Base-by-base conservation (phyloP, 1,140 invertebrate species). In the Bursaphelenchus mucronatus region DNA sequence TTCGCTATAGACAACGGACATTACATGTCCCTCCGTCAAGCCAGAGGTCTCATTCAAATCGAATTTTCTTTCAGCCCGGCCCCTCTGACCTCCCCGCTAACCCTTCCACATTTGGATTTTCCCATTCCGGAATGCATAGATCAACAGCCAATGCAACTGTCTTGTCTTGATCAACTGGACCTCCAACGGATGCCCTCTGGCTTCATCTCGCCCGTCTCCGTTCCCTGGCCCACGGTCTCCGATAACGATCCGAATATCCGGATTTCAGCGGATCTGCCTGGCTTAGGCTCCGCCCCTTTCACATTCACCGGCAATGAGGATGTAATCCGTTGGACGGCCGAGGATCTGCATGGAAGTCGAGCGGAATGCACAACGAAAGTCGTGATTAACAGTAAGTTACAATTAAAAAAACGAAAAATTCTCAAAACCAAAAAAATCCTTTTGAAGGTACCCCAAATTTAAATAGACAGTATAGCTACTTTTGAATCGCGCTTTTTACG, bases 251-350 rank as follows among this genome's bases (percentile, higher is more conserved):
- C 64, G 45, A 19, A 65, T 40, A 13, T 63, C 30, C 53, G 17
- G 13, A 13, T 63, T 6, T 55, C 11, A 1, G 8, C 43, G 58
- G 64, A 65, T 8, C 30, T 63, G 61, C 61, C 61, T 3, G 61
- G 30, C 1, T 58, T 63, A n/a, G 62, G 61, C 13, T 30, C 50
- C 13, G 64, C 53, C 41, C 67, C 67, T 2, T 66, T 67, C 13
- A 41, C 59, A 11, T 65, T 66, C 52, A n/a, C 50, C 19, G 64
- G 64, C 9, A 40, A 43, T 17, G 64, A 66, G 21, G 52, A 67
- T 13, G 64, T 67, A 51, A 67, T 66, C 46, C 43, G 41, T 11
- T 66, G 64, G 64, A 67, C 6, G 11, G 64, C 19, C 43, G 67
- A 39, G 3, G 64, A 66, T 7, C 19, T 44, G 45, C 64, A 66